Percentiles rank a stretch among this genome's conserved stretches.
These are phyloP conservation scores for Tipula helvola DNA, from an alignment of 2,888 invertebrate species.

Conservation along the genomic window DNA sequence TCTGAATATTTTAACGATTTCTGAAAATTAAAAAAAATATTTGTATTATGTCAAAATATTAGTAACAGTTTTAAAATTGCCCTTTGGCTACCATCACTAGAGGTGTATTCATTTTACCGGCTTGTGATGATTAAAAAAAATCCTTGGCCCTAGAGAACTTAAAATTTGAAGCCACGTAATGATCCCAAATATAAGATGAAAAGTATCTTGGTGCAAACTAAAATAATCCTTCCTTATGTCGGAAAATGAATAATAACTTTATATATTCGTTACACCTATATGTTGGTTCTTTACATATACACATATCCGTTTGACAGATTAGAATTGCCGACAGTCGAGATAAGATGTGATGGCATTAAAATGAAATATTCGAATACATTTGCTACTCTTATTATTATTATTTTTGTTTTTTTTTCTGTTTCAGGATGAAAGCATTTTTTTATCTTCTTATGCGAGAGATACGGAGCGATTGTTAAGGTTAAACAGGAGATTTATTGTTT, in stretches of 20 bases:
- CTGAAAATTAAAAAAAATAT: no score
- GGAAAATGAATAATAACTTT: not conserved
- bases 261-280: not conserved
- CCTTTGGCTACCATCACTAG: no score
- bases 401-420: not conserved
- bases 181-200: no score
- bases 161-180: no score
- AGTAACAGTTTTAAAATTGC: no score
- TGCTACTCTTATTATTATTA: not conserved
- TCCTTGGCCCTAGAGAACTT: no score
- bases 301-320: not conserved
- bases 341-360: not conserved
- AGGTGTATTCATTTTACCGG: no score
- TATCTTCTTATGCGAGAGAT: not conserved
- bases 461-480: not conserved
- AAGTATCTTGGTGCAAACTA: not conserved
- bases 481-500: not conserved
- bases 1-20: no score
- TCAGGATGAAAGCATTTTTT: not conserved
- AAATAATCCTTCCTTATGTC: not conserved
- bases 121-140: no score
- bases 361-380: not conserved
- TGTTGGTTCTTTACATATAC: not conserved
- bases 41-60: no score
- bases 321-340: not conserved